These are phyloP conservation scores for Lichenostomus cassidix DNA, from an alignment of 2,113 vertebrate genomes.

Conservation along the genomic window DNA sequence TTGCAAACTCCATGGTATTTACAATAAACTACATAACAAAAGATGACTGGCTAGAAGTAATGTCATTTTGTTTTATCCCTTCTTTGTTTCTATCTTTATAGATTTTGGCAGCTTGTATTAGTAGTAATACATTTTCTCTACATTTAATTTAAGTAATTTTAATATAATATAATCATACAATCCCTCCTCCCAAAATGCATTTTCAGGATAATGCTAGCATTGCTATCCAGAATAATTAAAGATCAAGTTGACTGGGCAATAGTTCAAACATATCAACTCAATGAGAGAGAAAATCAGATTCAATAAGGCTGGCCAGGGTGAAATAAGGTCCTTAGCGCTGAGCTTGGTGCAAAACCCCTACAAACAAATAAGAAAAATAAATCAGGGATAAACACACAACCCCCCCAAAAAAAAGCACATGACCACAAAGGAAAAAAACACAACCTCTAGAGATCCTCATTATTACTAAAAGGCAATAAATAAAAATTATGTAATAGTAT, in stretches of 20 bases:
- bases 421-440: not conserved
- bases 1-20: not conserved
- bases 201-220: not conserved
- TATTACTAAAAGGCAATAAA: not conserved
- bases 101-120: not conserved
- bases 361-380: not conserved
- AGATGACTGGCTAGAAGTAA: not conserved
- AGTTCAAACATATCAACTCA: not conserved
- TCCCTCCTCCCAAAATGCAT: not conserved
- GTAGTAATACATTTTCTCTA: not conserved
- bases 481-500: not conserved
- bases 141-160: not conserved
- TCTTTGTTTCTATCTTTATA: not conserved
- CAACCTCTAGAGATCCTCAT: accelerated
- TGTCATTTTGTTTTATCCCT: not conserved
- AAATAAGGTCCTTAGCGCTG: not conserved
- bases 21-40: not conserved
- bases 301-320: not conserved
- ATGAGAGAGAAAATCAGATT: not conserved
- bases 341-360: not conserved
- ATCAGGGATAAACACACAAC: accelerated
- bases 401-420: not conserved
- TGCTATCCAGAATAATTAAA: not conserved
- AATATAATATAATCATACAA: not conserved
- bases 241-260: not conserved